Evolutionary conservation across 2,113 vertebrate genomes (phyloP).

Genomic region (Mobula birostris): DNA sequence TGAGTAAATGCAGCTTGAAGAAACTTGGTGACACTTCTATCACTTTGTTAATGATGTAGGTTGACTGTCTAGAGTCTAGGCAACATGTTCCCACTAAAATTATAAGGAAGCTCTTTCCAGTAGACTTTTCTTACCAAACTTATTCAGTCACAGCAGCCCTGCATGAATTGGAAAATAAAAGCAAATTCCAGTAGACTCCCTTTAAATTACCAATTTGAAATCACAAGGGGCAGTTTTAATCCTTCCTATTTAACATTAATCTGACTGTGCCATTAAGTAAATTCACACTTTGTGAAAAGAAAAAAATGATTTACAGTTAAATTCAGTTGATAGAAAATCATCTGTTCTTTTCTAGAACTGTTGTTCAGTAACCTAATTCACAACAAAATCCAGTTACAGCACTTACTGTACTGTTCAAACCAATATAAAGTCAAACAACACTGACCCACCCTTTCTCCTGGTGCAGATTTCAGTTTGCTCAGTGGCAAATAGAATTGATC

Average conservation of each 20-base stretch:
- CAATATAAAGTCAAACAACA: background rate
- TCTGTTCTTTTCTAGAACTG: background rate
- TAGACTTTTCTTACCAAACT: background rate
- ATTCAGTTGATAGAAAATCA: background rate
- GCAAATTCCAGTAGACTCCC: background rate
- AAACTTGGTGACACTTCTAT: too few species aligned
- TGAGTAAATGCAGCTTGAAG: too few species aligned
- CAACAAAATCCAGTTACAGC: background rate
- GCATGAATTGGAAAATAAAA: background rate
- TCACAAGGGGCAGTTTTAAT: background rate
- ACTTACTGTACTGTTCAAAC: background rate
- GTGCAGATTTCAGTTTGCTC: background rate
- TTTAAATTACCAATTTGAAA: slow-evolving; percentile 8
- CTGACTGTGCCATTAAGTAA: background rate
- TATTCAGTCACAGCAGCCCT: background rate
- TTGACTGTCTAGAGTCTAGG: background rate
- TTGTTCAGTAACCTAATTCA: background rate
- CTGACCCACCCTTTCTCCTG: background rate
- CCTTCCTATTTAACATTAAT: slow-evolving; percentile 10
- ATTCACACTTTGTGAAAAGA: background rate
- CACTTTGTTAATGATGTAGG: too few species aligned
- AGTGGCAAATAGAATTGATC: background rate
- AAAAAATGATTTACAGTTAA: background rate
- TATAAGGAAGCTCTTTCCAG: background rate
- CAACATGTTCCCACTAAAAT: background rate